Percentiles rank a stretch among this genome's conserved stretches.
These are phyloP conservation scores for Thripadectes ignobilis DNA, from an alignment of 2,797 vertebrate species.

Conservation along the genomic window DNA sequence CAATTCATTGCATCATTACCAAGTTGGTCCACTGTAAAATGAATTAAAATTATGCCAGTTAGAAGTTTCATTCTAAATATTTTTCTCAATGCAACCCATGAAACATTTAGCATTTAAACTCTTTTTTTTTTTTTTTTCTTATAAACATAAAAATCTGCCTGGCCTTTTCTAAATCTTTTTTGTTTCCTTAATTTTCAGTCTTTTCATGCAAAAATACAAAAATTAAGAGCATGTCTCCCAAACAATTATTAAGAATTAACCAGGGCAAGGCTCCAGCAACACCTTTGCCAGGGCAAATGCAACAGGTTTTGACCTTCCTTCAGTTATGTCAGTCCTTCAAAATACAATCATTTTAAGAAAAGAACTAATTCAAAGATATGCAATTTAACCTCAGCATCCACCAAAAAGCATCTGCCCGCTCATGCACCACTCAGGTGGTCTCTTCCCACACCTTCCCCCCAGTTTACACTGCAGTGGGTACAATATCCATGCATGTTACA, in stretches of 20 bases:
- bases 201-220: neutral
- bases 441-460: neutral
- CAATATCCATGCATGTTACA: rapidly evolving
- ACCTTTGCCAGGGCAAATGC: neutral
- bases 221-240: neutral
- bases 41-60: slow-evolving; percentile 30
- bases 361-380: neutral
- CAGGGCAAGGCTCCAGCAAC: neutral
- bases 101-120: neutral
- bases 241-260: neutral
- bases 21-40: slow-evolving; percentile 46
- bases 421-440: rapidly evolving
- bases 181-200: neutral
- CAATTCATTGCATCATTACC: slow-evolving; percentile 65
- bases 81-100: neutral
- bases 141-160: neutral
- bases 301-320: neutral
- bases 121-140: neutral
- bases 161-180: rapidly evolving
- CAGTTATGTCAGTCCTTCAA: neutral
- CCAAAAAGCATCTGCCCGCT: neutral
- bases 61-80: neutral
- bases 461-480: neutral
- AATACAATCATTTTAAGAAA: neutral
- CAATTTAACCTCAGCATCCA: neutral